Base-by-base conservation (phyloP, 2,113 vertebrate species). In the Hemibates koningsi region DNA sequence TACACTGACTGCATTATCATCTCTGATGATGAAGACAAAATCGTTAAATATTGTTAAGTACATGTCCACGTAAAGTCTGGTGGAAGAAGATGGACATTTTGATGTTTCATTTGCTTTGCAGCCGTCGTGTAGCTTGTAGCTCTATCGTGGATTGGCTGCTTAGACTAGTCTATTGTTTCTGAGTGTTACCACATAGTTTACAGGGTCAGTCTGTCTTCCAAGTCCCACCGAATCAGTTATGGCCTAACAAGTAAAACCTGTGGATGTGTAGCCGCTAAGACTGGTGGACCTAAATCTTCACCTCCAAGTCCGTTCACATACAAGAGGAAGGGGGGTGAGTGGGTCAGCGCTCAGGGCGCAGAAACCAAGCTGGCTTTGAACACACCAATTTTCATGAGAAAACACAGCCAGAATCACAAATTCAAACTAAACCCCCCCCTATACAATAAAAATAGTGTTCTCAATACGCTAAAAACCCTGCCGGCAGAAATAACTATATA, bases 1-100 rank as follows among this genome's bases (percentile, higher is more conserved):
- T 24, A 24, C 38, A 38, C 21, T 0, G 3, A 16, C 38, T 24
- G 38, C 38, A 43, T 43, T 6, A 9, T 71, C 7, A 24, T 0
- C 0, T 24, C 36, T 71, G 66, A 21, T 14, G 66, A 24, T 71
- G 0, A 71, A 14, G 24, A 71, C 4, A 61, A 19, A 66, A 66
- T 38, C 2, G 3, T 9, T 1, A 71, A 43, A 73, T 27, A 27
- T 17, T 4, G 2, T 45, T 73, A 24, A 43, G 21, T 27, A 0
- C 66, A 9, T 6, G 5, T 45, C 38, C 38, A 71, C 24, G 38
- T 24, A 27, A 27, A 45, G 36, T 68, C 63, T 27, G 21, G 38
- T n/a, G 24, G 56, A 48, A 63, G 45, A 57, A 2, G 6, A 29
- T 48, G 36, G 13, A 45, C 1, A 0, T 45, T 59, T 11, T 78